Evolutionary conservation across 2,113 vertebrate species (phyloP), one percentile per base, ranked within the genome.

Genomic region (Tyto alba): DNA sequence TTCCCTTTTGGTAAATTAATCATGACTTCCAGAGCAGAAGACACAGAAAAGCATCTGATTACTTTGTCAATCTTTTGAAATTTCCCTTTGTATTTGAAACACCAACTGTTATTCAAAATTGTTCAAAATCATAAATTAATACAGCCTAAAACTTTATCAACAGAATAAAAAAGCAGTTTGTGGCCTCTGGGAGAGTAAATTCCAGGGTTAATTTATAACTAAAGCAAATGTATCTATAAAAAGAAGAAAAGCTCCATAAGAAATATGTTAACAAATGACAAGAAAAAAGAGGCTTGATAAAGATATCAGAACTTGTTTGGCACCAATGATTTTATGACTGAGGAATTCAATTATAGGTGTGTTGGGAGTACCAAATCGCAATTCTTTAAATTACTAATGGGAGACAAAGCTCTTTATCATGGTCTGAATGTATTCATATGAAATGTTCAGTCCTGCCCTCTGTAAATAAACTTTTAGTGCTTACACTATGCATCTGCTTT

Each of bases 311-410:
- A 69, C 90, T 96, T 96, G 96, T 97, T 97, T 97, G 96, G 97
- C 97, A 93, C 95, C 90, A 95, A 43, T 97, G 97, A 97, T 98
- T 98, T 98, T 98, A 98, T 96, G 96, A 92, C 98, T 97, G 94
- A 97, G 97, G 98, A 98, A 98, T 98, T 99, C 98, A 98, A 98
- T 98, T 97, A 92, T 98, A 98, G 98, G 98, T 98, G 98, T 98
- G 98, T 97, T 97, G 96, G 93, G 91, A 97, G 94, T 90, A 98
- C 96, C 95, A 91, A 96, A 97, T 97, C 96, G 92, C 78, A 98
- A 97, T 98, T 98, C 98, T 97, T 97, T 98, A 98, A 98, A 97
- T 98, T 97, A 72, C 96, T 98, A 98, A 97, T 98, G 95, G 96
- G 95, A 95, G 89, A 95, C 93, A 96, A 92, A 40, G 96, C 96